A percentile compares a stretch with the other conserved stretches of the same genome.
phyloP scores from a whole-genome alignment of 2,113 vertebrate genomes.

The Platichthys stellatus region DNA sequence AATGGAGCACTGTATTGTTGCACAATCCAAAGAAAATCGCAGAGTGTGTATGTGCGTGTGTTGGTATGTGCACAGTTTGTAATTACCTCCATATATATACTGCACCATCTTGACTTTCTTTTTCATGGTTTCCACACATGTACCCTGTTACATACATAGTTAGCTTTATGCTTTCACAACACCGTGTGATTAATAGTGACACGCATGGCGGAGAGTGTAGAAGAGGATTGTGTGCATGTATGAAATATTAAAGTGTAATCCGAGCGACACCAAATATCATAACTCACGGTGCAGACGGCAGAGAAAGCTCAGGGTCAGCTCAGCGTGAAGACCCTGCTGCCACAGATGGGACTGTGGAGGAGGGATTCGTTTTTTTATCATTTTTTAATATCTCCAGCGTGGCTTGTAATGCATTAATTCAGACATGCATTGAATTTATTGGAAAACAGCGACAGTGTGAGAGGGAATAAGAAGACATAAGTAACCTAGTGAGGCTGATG shows the following conservation, averaged over 20 bases:
- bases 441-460: constrained; percentile 47
- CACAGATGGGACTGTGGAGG: background rate
- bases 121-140: background rate
- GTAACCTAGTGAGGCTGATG: constrained; percentile 51
- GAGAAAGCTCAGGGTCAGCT: constrained; percentile 77
- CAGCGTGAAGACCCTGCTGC: constrained; percentile 23
- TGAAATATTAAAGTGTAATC: constrained; percentile 85
- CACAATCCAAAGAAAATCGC: background rate
- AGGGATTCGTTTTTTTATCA: constrained; percentile 80
- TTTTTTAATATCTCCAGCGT: constrained; percentile 82
- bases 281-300: constrained; percentile 75
- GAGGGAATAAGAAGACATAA: constrained; percentile 15
- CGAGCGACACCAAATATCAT: constrained; percentile 80
- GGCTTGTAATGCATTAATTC: constrained; percentile 83
- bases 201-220: constrained; percentile 74
- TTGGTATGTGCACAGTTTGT: constrained; percentile 5
- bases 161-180: constrained; percentile 65
- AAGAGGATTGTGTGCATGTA: constrained; percentile 79
- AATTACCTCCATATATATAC: background rate
- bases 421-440: constrained; percentile 80
- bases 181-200: constrained; percentile 79
- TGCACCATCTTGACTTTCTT: background rate
- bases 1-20: constrained; percentile 25
- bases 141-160: constrained; percentile 29
- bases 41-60: constrained; percentile 4